Percentiles rank a stretch among this genome's conserved stretches.
These are phyloP conservation scores for Microctonus hyperodae DNA, from an alignment of 2,888 invertebrate genomes.

Conservation along the genomic window DNA sequence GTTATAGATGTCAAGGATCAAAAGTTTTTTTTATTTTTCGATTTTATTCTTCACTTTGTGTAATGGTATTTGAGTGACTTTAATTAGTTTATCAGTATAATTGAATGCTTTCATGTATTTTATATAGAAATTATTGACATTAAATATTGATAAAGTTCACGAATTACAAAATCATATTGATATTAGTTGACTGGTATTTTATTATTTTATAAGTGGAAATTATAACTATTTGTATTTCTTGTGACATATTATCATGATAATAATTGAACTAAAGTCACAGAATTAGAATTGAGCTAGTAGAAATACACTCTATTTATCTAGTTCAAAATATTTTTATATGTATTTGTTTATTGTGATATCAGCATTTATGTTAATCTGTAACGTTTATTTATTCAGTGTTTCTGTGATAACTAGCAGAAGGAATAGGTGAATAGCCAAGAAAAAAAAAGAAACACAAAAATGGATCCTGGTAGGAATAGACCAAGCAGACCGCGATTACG, in stretches of 20 bases:
- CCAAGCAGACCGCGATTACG: slow-evolving; percentile 60
- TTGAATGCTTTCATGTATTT: background rate
- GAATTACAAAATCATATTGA: background rate
- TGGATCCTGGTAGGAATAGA: slow-evolving; percentile 59
- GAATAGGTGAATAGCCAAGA: background rate
- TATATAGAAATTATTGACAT: no score
- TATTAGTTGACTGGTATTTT: background rate
- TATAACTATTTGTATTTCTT: background rate
- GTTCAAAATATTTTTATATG: slow-evolving; percentile 6
- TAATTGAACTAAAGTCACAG: background rate
- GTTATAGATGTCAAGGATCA: background rate
- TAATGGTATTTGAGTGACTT: background rate
- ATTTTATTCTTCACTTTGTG: background rate
- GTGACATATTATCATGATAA: background rate
- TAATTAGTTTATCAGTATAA: background rate
- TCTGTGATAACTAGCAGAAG: slow-evolving; percentile 35
- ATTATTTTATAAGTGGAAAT: background rate
- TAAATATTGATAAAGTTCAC: background rate
- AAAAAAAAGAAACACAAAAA: slow-evolving; percentile 30
- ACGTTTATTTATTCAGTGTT: slow-evolving; percentile 32
- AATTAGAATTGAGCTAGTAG: background rate
- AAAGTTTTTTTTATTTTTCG: background rate
- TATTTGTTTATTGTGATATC: slow-evolving; percentile 14
- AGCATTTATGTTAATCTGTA: slow-evolving; percentile 18
- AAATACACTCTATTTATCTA: background rate